phyloP scores from a whole-genome alignment of 2,113 vertebrate genomes.

The Vombatus ursinus region DNA sequence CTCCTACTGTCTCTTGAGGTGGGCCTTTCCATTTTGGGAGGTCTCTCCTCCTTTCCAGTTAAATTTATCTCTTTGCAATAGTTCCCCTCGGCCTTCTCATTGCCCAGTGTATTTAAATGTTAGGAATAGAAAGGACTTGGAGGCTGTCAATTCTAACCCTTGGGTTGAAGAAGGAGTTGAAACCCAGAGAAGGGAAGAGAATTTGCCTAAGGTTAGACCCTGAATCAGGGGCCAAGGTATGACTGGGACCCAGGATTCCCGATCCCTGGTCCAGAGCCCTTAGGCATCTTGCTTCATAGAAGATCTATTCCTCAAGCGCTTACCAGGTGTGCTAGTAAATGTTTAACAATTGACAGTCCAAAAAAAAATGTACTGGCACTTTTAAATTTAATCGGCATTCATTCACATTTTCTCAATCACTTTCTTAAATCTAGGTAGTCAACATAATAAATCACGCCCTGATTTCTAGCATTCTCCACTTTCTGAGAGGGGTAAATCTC shows the following conservation, averaged over 20 bases:
- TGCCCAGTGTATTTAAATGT: not conserved
- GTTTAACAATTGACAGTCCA: not conserved
- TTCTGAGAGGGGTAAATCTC: not conserved
- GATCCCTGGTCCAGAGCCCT: not conserved
- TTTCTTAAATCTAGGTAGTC: not conserved
- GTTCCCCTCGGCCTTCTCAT: not conserved
- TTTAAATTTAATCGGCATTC: not conserved
- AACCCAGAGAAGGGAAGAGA: not conserved
- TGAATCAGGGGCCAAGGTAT: not conserved
- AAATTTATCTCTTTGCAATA: not conserved
- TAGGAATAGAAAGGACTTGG: not conserved
- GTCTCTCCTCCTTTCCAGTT: too few relatives aligned
- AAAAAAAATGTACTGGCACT: not conserved
- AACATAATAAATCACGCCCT: not conserved
- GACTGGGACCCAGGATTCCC: not conserved
- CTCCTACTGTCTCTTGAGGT: too few relatives aligned
- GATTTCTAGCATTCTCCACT: not conserved
- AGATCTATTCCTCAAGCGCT: not conserved
- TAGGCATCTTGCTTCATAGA: not conserved
- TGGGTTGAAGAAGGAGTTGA: not conserved
- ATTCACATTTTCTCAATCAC: not conserved
- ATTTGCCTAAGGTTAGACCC: too few relatives aligned
- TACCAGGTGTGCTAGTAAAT: not conserved
- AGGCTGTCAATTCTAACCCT: not conserved
- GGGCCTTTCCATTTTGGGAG: too few relatives aligned